These are phyloP conservation scores for Hypsibius dujardini DNA, from an alignment of 1,140 invertebrate species.

Conservation along the genomic window DNA sequence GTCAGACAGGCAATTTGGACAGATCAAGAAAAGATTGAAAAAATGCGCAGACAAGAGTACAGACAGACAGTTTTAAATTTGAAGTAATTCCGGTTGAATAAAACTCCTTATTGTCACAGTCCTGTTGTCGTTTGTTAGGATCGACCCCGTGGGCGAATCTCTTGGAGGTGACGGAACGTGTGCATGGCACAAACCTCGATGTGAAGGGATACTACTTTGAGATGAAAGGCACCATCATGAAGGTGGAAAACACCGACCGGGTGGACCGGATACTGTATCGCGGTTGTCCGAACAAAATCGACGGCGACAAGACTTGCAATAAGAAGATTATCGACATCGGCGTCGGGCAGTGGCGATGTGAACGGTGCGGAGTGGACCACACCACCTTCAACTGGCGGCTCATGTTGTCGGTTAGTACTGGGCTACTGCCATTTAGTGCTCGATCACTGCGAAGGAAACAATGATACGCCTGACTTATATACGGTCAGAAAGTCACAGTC, in stretches of 20 bases:
- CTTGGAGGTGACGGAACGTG: slow-evolving; percentile 20
- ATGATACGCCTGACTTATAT: too few relatives aligned
- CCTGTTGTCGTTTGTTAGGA: neutral
- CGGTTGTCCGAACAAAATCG: slow-evolving; percentile 60
- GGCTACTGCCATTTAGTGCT: too few relatives aligned
- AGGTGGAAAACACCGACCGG: slow-evolving; percentile 52
- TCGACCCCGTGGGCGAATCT: neutral
- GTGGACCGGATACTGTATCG: slow-evolving; percentile 73
- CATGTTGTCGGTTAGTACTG: slow-evolving; percentile 12
- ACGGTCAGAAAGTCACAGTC: too few relatives aligned
- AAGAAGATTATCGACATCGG: slow-evolving; percentile 76
- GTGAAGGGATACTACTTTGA: slow-evolving; percentile 63
- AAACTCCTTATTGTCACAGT: neutral
- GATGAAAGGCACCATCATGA: slow-evolving; percentile 46
- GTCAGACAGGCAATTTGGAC: too few relatives aligned
- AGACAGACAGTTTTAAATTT: too few relatives aligned
- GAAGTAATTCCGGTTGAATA: too few relatives aligned
- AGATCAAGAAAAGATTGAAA: too few relatives aligned
- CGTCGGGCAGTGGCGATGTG: slow-evolving; percentile 44
- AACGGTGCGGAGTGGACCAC: neutral
- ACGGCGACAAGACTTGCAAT: slow-evolving; percentile 55
- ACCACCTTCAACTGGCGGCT: neutral
- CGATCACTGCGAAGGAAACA: too few relatives aligned
- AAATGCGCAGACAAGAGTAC: too few relatives aligned
- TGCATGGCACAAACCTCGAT: slow-evolving; percentile 33